These are phyloP conservation scores for Agriopis aurantiaria DNA, from an alignment of 2,888 invertebrate species.

Conservation along the genomic window DNA sequence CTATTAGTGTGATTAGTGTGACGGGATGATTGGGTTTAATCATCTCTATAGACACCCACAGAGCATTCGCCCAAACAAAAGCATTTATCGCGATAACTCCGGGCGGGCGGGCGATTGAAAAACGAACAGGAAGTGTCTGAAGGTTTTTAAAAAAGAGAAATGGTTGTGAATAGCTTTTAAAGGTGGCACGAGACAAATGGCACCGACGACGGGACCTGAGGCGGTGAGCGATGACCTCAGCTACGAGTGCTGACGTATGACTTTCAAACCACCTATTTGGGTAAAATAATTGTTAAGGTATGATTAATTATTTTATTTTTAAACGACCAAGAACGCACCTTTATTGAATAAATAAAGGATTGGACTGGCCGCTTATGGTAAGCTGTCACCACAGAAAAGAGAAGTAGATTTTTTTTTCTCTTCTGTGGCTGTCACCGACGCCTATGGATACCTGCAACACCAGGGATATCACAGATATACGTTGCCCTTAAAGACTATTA, in stretches of 20 bases:
- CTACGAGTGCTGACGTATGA: conserved; percentile 21
- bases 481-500: no score
- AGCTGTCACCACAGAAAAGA: no score
- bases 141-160: conserved; percentile 85
- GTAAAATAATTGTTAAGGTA: neutral
- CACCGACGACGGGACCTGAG: conserved; percentile 56
- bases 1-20: no score
- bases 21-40: neutral
- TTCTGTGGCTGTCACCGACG: no score
- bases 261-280: conserved; percentile 14
- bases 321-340: no score
- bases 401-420: no score
- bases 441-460: no score
- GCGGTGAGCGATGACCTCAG: conserved; percentile 63
- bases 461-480: no score
- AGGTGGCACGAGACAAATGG: conserved; percentile 83
- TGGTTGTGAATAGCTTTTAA: conserved; percentile 84
- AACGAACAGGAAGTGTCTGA: conserved; percentile 84
- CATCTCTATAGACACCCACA: conserved; percentile 13
- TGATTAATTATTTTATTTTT: no score
- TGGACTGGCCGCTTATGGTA: no score
- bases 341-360: no score
- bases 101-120: conserved; percentile 80
- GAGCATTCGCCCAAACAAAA: conserved; percentile 67
- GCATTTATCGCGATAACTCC: conserved; percentile 83